Evolutionary conservation across 2,113 vertebrate genomes (phyloP).

Genomic region (Tachysurus vachellii): DNA sequence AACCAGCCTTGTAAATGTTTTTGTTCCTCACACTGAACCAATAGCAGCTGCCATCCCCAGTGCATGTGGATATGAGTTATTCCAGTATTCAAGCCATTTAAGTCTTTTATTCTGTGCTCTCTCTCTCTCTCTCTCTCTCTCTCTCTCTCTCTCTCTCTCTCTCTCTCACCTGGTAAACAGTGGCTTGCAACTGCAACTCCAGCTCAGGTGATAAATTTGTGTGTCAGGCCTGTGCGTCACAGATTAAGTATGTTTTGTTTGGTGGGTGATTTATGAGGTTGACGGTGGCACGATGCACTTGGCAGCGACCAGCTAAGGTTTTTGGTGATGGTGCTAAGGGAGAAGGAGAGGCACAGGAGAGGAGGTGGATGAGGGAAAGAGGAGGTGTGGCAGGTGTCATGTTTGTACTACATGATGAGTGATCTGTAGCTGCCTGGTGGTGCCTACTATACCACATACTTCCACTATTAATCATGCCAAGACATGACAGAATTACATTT

Average conservation of each 20-base stretch:
- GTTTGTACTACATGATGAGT: conserved; percentile 76
- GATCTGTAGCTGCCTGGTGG: conserved; percentile 72
- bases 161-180: conserved; percentile 66
- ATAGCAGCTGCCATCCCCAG: conserved; percentile 62
- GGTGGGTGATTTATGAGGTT: conserved; percentile 80
- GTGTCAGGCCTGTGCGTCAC: conserved; percentile 67
- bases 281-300: conserved; percentile 67
- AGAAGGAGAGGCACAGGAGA: conserved; percentile 66
- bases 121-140: conserved; percentile 62
- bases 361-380: conserved; percentile 30
- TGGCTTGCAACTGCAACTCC: conserved; percentile 66
- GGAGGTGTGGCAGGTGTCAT: conserved; percentile 63
- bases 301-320: conserved; percentile 67
- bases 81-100: conserved; percentile 13
- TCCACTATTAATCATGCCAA: conserved; percentile 73
- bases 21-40: conserved; percentile 65
- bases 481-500: conserved; percentile 63
- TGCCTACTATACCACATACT: conserved; percentile 70
- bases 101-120: conserved; percentile 54
- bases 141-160: conserved; percentile 55
- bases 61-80: conserved; percentile 31
- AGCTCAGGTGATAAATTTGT: conserved; percentile 74
- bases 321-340: conserved; percentile 65
- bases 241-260: conserved; percentile 81
- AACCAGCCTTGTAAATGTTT: conserved; percentile 61